Conservation (phyloP, 2,888 invertebrate genomes). For the Xylota sylvarum region DNA sequence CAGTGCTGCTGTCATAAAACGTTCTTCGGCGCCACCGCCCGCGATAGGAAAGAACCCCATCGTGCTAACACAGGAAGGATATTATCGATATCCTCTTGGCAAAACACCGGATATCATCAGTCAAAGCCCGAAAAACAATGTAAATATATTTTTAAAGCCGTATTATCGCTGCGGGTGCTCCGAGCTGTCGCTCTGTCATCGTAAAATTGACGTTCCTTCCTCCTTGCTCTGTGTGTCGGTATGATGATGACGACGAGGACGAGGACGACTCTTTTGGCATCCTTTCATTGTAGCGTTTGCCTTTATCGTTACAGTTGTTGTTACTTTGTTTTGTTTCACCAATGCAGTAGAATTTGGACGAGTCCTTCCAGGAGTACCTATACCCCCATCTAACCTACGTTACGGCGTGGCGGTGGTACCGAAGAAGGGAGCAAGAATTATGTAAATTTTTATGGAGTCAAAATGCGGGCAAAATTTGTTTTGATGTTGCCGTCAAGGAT, state of each 20-base stretch:
- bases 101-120: constrained; percentile 71
- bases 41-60: constrained; percentile 16
- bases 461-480: constrained; percentile 70
- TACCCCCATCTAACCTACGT: neutral
- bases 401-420: no score
- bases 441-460: constrained; percentile 72
- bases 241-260: neutral
- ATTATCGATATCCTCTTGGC: constrained; percentile 66
- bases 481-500: constrained; percentile 65
- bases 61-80: constrained; percentile 49
- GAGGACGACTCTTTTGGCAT: neutral
- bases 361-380: constrained; percentile 1
- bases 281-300: constrained; percentile 10
- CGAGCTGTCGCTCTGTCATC: constrained; percentile 52
- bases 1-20: constrained; percentile 33
- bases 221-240: neutral
- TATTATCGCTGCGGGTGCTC: constrained; percentile 61
- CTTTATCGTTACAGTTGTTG: constrained; percentile 20
- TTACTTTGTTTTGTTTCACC: neutral
- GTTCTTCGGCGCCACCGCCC: neutral
- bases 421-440: constrained; percentile 43
- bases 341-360: constrained; percentile 24
- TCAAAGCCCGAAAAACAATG: constrained; percentile 67
- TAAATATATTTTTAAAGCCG: constrained; percentile 58
- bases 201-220: constrained; percentile 62